phyloP scores from a whole-genome alignment of 2,888 invertebrate species.

The Hyposoter didymator region DNA sequence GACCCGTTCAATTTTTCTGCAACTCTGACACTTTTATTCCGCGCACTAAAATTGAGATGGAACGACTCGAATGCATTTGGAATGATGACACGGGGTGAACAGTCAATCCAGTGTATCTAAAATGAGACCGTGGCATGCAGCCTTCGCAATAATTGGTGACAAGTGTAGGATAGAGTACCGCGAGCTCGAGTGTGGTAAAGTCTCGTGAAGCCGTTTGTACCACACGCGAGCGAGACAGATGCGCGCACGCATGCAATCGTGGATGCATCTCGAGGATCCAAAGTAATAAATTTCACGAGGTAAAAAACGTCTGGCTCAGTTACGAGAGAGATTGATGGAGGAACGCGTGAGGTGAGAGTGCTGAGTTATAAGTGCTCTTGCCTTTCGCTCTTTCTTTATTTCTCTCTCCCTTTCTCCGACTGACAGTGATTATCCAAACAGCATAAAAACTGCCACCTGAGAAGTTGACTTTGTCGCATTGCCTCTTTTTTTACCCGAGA shows the following conservation, averaged over 20 bases:
- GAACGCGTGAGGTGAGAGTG: conserved; percentile 79
- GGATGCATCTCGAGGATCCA: conserved; percentile 65
- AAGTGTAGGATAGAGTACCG: conserved; percentile 61
- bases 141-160: conserved; percentile 68
- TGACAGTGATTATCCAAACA: conserved; percentile 77
- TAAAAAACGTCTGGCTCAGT: conserved; percentile 77
- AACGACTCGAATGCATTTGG: conserved; percentile 24
- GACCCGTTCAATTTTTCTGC: not conserved
- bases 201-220: conserved; percentile 51
- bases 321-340: conserved; percentile 80
- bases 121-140: conserved; percentile 44
- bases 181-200: conserved; percentile 54
- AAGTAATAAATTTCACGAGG: conserved; percentile 78
- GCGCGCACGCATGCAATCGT: conserved; percentile 60
- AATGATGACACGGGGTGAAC: conserved; percentile 42
- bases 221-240: conserved; percentile 60
- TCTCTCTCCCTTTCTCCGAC: conserved; percentile 54
- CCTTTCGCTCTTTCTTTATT: conserved; percentile 72
- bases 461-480: conserved; percentile 71
- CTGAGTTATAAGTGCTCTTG: conserved; percentile 75
- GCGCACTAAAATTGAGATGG: not conserved
- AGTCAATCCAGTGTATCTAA: conserved; percentile 13
- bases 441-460: conserved; percentile 78
- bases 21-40: not conserved
- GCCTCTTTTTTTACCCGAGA: conserved; percentile 71